phyloP scores from a whole-genome alignment of 2,113 vertebrate genomes.

The Tetraodon nigroviridis region DNA sequence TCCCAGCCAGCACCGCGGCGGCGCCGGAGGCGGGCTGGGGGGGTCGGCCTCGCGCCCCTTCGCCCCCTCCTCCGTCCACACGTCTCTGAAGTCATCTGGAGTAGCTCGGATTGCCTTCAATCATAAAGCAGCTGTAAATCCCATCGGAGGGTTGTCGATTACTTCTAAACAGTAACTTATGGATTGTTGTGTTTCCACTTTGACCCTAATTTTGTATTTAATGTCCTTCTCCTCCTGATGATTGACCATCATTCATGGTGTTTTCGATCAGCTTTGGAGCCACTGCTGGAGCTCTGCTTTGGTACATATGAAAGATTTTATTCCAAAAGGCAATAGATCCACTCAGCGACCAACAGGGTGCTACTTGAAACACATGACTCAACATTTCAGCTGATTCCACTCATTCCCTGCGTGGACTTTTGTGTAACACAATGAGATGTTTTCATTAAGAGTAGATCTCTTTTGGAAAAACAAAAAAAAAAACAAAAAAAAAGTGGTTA shows the following conservation, averaged over 20 bases:
- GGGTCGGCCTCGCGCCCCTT: neutral
- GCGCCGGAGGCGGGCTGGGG: conserved; percentile 51
- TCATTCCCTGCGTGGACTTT: conserved; percentile 25
- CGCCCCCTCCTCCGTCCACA: neutral
- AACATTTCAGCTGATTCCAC: conserved; percentile 27
- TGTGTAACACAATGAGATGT: conserved; percentile 28
- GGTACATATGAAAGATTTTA: conserved; percentile 49
- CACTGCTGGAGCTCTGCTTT: conserved; percentile 61
- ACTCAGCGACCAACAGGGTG: conserved; percentile 42
- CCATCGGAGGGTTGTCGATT: conserved; percentile 44
- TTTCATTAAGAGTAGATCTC: conserved; percentile 32
- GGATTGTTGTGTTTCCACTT: conserved; percentile 44
- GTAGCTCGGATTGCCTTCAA: conserved; percentile 62
- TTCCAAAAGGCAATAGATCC: conserved; percentile 63
- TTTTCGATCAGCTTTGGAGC: conserved; percentile 45
- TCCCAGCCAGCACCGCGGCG: conserved; percentile 32
- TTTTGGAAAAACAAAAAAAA: conserved; percentile 14
- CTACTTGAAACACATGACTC: conserved; percentile 50
- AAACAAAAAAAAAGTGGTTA: conserved; percentile 20
- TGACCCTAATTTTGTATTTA: conserved; percentile 52
- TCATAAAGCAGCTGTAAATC: conserved; percentile 64
- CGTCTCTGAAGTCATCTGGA: conserved; percentile 53
- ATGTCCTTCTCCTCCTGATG: conserved; percentile 37
- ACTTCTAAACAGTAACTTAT: conserved; percentile 52
- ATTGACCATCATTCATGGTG: conserved; percentile 41